Evolutionary conservation across 1,140 invertebrate genomes (phyloP).

Genomic region (Campoletis sonorensis): DNA sequence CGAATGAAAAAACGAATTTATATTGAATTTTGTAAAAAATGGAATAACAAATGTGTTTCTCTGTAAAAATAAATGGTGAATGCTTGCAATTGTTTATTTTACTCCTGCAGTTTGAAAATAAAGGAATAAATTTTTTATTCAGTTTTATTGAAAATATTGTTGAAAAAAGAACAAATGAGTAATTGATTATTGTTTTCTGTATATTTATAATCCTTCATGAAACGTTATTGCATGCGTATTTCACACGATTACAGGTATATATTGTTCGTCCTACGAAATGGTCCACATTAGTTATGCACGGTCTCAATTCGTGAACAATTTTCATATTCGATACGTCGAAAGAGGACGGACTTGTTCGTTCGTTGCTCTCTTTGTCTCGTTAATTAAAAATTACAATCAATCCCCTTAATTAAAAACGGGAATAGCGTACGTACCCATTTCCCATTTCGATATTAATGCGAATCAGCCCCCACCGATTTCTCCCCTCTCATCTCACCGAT

Average conservation of each 20-base stretch:
- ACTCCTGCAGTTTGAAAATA: no score
- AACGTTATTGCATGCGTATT: background rate
- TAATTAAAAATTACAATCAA: constrained; percentile 45
- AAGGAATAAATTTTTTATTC: no score
- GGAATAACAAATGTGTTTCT: no score
- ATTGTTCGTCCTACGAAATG: background rate
- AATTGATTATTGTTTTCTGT: background rate
- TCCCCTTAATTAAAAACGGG: constrained; percentile 40
- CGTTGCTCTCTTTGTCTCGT: constrained; percentile 27
- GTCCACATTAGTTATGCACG: constrained; percentile 3
- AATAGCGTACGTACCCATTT: constrained; percentile 20
- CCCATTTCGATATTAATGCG: constrained; percentile 37
- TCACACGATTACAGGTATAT: background rate
- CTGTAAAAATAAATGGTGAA: no score
- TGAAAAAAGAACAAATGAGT: background rate
- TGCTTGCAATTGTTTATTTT: no score
- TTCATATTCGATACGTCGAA: constrained; percentile 26
- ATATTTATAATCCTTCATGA: background rate
- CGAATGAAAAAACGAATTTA: no score
- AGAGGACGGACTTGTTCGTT: constrained; percentile 10
- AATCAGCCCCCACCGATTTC: constrained; percentile 14
- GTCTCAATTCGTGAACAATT: background rate
- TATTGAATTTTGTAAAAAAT: no score
- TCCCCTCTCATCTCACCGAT: constrained; percentile 12
- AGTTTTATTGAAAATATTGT: no score